These are phyloP conservation scores for Himalopsyche phryganea DNA, from an alignment of 1,140 invertebrate genomes.

Conservation along the genomic window DNA sequence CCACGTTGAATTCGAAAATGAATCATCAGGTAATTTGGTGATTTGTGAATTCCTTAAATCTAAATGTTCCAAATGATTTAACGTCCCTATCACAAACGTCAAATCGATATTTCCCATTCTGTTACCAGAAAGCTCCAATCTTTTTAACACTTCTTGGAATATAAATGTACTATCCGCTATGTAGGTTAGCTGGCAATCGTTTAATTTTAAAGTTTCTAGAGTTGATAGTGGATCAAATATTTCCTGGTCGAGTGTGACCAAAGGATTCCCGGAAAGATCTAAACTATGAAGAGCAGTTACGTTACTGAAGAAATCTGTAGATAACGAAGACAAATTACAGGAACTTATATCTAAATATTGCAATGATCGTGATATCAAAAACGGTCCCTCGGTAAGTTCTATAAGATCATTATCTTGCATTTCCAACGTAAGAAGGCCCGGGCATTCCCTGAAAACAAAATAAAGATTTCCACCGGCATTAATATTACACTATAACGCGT, in stretches of 20 bases:
- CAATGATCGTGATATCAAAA: constrained; percentile 62
- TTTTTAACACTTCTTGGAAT: constrained; percentile 58
- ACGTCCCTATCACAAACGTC: constrained; percentile 56
- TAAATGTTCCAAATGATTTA: constrained; percentile 60
- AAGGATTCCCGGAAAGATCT: constrained; percentile 67
- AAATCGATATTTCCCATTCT: constrained; percentile 57
- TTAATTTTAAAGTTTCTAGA: constrained; percentile 63
- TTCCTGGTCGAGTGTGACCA: constrained; percentile 54
- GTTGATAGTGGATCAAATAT: constrained; percentile 62
- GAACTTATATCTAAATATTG: constrained; percentile 65
- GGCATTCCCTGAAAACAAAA: constrained; percentile 62
- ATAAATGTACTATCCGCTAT: constrained; percentile 57
- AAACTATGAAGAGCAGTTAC: constrained; percentile 62
- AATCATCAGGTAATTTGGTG: constrained; percentile 60
- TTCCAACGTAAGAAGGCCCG: constrained; percentile 65
- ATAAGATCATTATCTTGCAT: constrained; percentile 64
- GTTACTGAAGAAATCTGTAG: constrained; percentile 63
- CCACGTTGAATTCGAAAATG: constrained; percentile 64
- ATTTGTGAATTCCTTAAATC: constrained; percentile 61
- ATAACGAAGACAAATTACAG: constrained; percentile 58
- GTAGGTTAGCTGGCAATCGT: constrained; percentile 60
- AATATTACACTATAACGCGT: too few species aligned
- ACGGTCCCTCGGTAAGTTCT: constrained; percentile 58
- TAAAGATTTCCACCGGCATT: too few species aligned
- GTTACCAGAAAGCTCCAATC: constrained; percentile 62